phyloP scores from a whole-genome alignment of 2,113 vertebrate species.

The Ameiurus melas region DNA sequence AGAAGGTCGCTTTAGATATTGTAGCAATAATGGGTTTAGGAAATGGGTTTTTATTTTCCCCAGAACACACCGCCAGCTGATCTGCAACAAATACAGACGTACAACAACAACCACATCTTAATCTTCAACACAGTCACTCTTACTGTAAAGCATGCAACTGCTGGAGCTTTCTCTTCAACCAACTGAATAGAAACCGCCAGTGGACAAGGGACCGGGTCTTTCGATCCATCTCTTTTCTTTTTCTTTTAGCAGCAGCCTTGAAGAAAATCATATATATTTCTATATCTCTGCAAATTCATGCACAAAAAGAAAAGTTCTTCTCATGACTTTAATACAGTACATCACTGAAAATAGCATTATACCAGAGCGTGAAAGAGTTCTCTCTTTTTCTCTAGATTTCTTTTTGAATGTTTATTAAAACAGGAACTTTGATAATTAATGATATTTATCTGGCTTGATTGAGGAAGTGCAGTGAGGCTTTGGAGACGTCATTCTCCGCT shows the following conservation, averaged over 20 bases:
- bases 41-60: constrained; percentile 1
- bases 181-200: constrained; percentile 91
- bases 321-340: constrained; percentile 80
- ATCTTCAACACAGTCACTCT: constrained; percentile 83
- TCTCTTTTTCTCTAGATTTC: constrained; percentile 5
- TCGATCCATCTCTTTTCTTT: constrained; percentile 61
- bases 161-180: constrained; percentile 84
- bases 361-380: constrained; percentile 67
- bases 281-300: constrained; percentile 88
- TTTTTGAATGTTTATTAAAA: constrained; percentile 38
- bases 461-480: not conserved
- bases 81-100: too few relatives aligned
- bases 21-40: too few relatives aligned
- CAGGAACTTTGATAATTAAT: constrained; percentile 16
- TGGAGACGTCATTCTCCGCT: not conserved
- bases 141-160: constrained; percentile 92
- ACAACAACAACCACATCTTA: too few relatives aligned
- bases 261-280: constrained; percentile 83
- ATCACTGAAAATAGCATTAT: constrained; percentile 74
- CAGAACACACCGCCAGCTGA: constrained; percentile 48
- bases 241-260: constrained; percentile 87
- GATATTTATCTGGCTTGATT: constrained; percentile 5
- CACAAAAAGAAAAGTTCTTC: constrained; percentile 74
- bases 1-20: too few relatives aligned
- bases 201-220: constrained; percentile 67